Evolutionary conservation across 2,797 vertebrate species (phyloP).

Genomic region (Cygnus olor): DNA sequence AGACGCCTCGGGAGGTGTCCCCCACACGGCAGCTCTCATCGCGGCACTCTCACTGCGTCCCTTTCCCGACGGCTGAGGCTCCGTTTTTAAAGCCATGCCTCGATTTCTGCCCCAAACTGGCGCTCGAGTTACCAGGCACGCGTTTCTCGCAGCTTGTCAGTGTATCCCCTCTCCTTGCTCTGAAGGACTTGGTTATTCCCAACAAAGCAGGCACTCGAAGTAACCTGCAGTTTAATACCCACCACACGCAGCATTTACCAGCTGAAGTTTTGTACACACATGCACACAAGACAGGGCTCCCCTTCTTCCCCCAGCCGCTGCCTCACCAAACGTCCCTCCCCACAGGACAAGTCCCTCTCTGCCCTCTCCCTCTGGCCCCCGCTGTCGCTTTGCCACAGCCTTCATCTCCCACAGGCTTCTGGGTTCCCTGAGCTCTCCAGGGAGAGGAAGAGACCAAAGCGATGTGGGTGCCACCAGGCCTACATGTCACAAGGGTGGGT

Average conservation of each 20-base stretch:
- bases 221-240: not conserved
- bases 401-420: not conserved
- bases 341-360: not conserved
- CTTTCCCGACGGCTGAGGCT: not conserved
- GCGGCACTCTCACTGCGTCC: not conserved
- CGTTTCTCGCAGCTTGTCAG: not conserved
- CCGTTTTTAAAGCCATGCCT: not conserved
- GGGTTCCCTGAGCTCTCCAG: rapidly evolving
- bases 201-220: not conserved
- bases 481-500: not conserved
- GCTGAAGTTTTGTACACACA: not conserved
- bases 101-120: not conserved
- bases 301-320: not conserved
- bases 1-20: not conserved
- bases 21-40: too few relatives aligned
- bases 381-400: not conserved
- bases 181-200: not conserved
- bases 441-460: not conserved
- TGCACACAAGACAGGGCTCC: not conserved
- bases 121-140: not conserved
- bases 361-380: not conserved
- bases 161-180: not conserved
- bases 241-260: too few relatives aligned
- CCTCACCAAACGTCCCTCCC: not conserved
- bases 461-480: not conserved